phyloP scores from a whole-genome alignment of 2,113 vertebrate genomes.

The Indri indri region DNA sequence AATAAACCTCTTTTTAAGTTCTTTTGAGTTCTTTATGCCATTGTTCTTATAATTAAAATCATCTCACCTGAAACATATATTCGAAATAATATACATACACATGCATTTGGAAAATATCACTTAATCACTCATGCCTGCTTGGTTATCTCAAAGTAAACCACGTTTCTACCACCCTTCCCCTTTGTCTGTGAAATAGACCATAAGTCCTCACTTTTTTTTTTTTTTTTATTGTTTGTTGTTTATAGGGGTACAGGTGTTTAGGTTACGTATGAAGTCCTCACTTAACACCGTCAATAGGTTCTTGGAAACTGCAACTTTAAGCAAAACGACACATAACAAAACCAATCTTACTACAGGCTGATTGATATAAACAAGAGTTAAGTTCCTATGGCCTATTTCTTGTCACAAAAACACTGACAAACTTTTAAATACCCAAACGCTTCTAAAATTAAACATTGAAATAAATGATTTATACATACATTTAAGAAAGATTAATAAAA shows the following conservation, averaged over 20 bases:
- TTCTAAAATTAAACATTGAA: background rate
- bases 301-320: background rate
- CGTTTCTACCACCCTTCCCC: background rate
- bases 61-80: background rate
- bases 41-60: background rate
- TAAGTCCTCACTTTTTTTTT: background rate
- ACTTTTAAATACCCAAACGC: background rate
- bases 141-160: background rate
- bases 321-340: no score
- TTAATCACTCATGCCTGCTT: background rate
- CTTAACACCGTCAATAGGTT: background rate
- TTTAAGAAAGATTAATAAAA: background rate
- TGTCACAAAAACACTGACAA: background rate
- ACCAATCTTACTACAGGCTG: background rate
- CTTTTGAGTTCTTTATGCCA: background rate
- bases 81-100: background rate
- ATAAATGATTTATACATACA: background rate
- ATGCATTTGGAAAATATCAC: background rate
- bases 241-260: no score
- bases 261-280: no score
- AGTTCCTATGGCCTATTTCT: background rate
- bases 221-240: no score
- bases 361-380: background rate
- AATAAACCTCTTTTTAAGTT: background rate
- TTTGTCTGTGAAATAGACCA: constrained; percentile 15